Evolutionary conservation across 2,797 vertebrate genomes (phyloP).

Genomic region (Babyrousa celebensis): DNA sequence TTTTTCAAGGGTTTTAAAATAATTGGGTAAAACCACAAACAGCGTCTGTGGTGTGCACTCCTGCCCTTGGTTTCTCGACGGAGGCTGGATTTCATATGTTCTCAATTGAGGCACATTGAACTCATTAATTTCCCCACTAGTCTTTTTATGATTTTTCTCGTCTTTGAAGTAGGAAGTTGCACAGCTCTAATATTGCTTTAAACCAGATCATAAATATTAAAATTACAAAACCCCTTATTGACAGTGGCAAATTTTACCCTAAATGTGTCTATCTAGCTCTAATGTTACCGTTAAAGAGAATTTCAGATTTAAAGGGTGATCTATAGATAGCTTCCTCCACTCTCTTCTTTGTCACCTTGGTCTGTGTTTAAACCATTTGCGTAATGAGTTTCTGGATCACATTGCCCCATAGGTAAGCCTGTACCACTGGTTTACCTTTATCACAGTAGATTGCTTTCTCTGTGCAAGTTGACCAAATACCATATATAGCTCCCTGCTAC

Average conservation of each 20-base stretch:
- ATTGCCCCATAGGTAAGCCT: not conserved
- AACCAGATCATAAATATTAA: conserved; percentile 86
- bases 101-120: conserved; percentile 80
- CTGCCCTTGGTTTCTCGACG: conserved; percentile 79
- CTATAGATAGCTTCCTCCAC: not conserved
- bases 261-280: conserved; percentile 49
- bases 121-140: conserved; percentile 86
- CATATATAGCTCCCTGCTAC: not conserved
- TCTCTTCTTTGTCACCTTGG: conserved; percentile 14
- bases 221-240: conserved; percentile 80
- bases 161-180: conserved; percentile 82
- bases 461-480: not conserved
- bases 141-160: conserved; percentile 83
- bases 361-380: conserved; percentile 48
- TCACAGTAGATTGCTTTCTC: conserved; percentile 1
- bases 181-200: conserved; percentile 78
- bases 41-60: conserved; percentile 84
- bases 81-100: conserved; percentile 82
- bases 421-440: not conserved
- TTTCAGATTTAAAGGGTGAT: conserved; percentile 60
- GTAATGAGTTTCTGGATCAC: not conserved
- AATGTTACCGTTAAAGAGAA: conserved; percentile 77
- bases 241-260: conserved; percentile 78
- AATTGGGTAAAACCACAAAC: conserved; percentile 88
- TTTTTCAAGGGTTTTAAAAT: conserved; percentile 86